phyloP scores from a whole-genome alignment of 1,140 invertebrate species.

The Linepithema humile region DNA sequence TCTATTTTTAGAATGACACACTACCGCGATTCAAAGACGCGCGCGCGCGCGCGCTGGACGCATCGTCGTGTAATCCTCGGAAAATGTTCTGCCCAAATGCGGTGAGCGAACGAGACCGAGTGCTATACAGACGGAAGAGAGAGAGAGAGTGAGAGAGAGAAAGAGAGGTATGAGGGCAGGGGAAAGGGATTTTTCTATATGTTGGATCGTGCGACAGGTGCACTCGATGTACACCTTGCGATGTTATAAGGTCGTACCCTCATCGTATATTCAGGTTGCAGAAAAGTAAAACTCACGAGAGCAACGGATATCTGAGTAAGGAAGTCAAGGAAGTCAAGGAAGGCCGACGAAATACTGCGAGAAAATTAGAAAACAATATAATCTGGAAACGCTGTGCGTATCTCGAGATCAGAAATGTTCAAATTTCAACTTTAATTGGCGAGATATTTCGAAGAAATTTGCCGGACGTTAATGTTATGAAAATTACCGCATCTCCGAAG shows the following conservation, averaged over 20 bases:
- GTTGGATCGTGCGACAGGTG: constrained; percentile 22
- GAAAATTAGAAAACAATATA: neutral
- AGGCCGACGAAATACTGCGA: neutral
- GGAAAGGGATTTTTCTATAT: neutral
- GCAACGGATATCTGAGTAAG: neutral
- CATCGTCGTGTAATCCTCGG: constrained; percentile 53
- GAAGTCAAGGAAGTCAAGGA: neutral
- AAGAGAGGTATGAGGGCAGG: constrained; percentile 1
- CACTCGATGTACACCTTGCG: neutral
- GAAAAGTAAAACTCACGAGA: neutral
- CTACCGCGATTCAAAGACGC: constrained; percentile 80
- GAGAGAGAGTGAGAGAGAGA: neutral
- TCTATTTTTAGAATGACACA: constrained; percentile 84
- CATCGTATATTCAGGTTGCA: neutral
- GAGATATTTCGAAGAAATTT: neutral
- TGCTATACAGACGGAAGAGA: constrained; percentile 3
- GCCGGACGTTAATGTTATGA: neutral
- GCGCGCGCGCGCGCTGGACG: constrained; percentile 69
- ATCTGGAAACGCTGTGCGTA: too few relatives aligned
- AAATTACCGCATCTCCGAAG: neutral
- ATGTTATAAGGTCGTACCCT: constrained; percentile 11
- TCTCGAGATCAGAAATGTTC: neutral
- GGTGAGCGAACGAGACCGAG: constrained; percentile 64
- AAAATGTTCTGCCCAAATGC: constrained; percentile 76
- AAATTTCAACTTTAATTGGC: neutral